Evolutionary conservation across 1,140 invertebrate species (phyloP).

Genomic region (Drosophila dunni): DNA sequence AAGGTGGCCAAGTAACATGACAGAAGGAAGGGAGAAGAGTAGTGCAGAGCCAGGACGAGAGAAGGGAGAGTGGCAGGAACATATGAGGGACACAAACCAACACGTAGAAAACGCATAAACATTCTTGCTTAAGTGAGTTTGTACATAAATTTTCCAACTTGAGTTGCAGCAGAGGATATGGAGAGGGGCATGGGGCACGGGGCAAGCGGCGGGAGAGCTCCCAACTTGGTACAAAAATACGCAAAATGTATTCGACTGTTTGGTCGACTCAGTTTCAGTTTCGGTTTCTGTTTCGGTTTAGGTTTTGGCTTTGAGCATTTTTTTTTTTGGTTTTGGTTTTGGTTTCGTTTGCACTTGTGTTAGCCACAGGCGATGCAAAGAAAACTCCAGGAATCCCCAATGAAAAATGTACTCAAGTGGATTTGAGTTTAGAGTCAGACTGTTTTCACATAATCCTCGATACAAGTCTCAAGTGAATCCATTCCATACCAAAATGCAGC

Average conservation of each 20-base stretch:
- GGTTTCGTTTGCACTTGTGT: slow-evolving; percentile 50
- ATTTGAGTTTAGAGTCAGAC: neutral
- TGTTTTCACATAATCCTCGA: slow-evolving; percentile 3
- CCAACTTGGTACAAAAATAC: slow-evolving; percentile 43
- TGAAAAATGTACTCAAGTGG: slow-evolving; percentile 7
- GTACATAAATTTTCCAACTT: slow-evolving; percentile 77
- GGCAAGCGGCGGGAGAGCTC: neutral
- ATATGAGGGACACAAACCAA: slow-evolving; percentile 75
- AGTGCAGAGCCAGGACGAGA: neutral
- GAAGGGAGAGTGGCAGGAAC: slow-evolving; percentile 14
- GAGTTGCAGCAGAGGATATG: slow-evolving; percentile 53
- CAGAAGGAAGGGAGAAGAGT: slow-evolving; percentile 12
- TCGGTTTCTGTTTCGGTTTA: slow-evolving; percentile 21
- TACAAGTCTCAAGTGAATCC: slow-evolving; percentile 1
- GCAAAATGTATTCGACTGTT: slow-evolving; percentile 52
- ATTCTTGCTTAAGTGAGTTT: slow-evolving; percentile 82
- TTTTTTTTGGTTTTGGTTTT: slow-evolving; percentile 28
- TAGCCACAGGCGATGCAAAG: slow-evolving; percentile 41
- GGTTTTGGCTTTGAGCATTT: slow-evolving; percentile 23
- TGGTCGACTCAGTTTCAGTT: slow-evolving; percentile 31
- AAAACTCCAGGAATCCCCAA: neutral
- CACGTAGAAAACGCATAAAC: slow-evolving; percentile 82
- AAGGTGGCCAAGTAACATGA: slow-evolving; percentile 9
- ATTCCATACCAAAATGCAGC: slow-evolving; percentile 25
- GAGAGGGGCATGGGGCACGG: neutral